These are phyloP conservation scores for Arenicola marina DNA, from an alignment of 2,888 invertebrate species.

Conservation along the genomic window DNA sequence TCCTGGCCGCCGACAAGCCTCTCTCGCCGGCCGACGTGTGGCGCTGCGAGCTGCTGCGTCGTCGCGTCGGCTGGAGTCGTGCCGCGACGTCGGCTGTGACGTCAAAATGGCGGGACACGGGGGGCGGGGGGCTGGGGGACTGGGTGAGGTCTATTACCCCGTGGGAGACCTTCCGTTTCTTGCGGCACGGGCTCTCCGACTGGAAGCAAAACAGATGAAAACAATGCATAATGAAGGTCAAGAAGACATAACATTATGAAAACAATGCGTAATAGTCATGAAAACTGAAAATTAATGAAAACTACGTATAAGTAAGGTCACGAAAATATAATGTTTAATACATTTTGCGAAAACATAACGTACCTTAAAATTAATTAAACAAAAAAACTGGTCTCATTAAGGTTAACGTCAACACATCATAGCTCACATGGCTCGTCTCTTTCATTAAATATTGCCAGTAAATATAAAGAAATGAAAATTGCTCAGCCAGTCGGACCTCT, in stretches of 20 bases:
- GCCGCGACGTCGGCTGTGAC: neutral
- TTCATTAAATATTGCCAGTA: no score
- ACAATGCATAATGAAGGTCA: neutral
- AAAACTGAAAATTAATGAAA: no score
- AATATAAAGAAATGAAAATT: no score
- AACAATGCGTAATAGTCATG: neutral
- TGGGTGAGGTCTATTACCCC: neutral
- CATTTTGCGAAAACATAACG: no score
- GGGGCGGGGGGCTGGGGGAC: neutral
- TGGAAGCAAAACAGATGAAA: neutral
- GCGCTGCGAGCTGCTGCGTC: neutral
- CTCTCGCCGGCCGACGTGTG: neutral
- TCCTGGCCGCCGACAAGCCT: no score
- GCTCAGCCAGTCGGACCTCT: no score
- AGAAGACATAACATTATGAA: neutral
- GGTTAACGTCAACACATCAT: no score
- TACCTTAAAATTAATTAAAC: no score
- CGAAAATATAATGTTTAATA: no score
- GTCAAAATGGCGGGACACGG: neutral
- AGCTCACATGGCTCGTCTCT: no score
- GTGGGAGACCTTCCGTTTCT: neutral
- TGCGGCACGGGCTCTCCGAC: conserved; percentile 5
- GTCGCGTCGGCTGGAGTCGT: neutral
- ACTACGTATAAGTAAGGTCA: no score
- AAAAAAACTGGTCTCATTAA: no score